Percentiles rank a stretch among this genome's conserved stretches.
These are phyloP conservation scores for Tetramorium parvispinum DNA, from an alignment of 1,140 invertebrate genomes.

Conservation along the genomic window DNA sequence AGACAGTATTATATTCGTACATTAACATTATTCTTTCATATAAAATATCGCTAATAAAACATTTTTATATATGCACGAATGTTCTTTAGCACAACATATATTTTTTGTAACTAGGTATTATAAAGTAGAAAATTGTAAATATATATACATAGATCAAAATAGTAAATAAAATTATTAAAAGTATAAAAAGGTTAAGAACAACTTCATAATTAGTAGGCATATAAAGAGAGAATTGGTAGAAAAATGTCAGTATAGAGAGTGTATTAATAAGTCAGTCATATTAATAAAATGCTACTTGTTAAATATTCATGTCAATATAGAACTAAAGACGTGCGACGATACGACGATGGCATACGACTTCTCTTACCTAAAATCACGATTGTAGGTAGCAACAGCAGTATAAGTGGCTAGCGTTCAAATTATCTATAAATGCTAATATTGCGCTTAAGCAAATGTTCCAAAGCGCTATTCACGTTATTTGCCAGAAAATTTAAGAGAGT, in stretches of 20 bases:
- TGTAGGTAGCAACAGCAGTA: conserved; percentile 65
- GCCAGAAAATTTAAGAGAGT: conserved; percentile 8
- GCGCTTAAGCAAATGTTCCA: conserved; percentile 26
- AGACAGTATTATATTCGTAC: not conserved
- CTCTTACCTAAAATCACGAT: conserved; percentile 72
- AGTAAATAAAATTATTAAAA: not conserved
- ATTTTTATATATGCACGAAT: not conserved
- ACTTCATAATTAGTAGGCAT: not conserved
- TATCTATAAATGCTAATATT: conserved; percentile 57
- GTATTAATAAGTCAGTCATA: conserved; percentile 6
- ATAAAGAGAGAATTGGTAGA: not conserved
- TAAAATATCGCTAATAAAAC: not conserved
- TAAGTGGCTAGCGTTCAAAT: conserved; percentile 61
- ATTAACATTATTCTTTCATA: not conserved
- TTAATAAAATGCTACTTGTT: conserved; percentile 24
- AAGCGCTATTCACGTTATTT: conserved; percentile 28
- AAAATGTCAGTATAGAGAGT: not conserved
- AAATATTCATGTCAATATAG: conserved; percentile 10
- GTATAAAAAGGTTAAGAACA: not conserved
- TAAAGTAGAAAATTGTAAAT: not conserved
- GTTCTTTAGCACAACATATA: not conserved
- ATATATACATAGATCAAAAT: not conserved
- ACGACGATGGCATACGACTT: conserved; percentile 39
- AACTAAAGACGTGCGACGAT: conserved; percentile 56
- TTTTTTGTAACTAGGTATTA: not conserved